Evolutionary conservation across 2,888 invertebrate species (phyloP).

Genomic region (Conistra vaccinii): DNA sequence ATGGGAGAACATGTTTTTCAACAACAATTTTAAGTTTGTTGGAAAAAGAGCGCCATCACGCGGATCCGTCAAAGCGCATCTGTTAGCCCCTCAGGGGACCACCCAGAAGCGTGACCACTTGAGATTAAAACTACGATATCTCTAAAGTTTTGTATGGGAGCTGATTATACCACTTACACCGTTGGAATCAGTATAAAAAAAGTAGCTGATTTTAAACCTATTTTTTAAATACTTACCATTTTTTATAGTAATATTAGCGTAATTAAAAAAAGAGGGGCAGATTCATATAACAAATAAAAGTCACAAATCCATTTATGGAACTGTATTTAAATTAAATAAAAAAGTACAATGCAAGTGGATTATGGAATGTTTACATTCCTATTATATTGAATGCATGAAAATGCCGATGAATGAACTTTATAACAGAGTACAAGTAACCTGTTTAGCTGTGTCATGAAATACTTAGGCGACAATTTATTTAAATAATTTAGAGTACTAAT

Average conservation of each 20-base stretch:
- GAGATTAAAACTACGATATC: no score
- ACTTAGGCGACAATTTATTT: constrained; percentile 14
- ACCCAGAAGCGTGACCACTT: no score
- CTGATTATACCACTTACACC: no score
- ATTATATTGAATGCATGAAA: constrained; percentile 31
- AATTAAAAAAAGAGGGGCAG: background rate
- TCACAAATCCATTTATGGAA: constrained; percentile 11
- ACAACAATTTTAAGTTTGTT: no score
- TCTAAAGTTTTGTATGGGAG: no score
- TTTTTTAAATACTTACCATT: background rate
- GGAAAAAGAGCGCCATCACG: no score
- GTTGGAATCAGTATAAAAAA: no score
- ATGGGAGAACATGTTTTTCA: no score
- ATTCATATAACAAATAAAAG: constrained; percentile 31
- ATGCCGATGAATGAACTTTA: constrained; percentile 28
- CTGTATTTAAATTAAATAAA: constrained; percentile 49
- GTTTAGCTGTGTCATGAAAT: constrained; percentile 32
- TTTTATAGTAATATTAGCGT: background rate
- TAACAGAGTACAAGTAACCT: constrained; percentile 15
- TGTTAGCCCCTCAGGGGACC: no score
- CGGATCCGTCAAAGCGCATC: no score
- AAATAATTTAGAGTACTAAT: constrained; percentile 45
- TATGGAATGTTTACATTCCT: constrained; percentile 57
- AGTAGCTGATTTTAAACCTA: no score
- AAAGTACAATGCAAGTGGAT: constrained; percentile 43